Percentiles rank a stretch among this genome's conserved stretches.
These are phyloP conservation scores for Pseudomyrmex pallidus DNA, from an alignment of 1,140 invertebrate genomes.

Conservation along the genomic window DNA sequence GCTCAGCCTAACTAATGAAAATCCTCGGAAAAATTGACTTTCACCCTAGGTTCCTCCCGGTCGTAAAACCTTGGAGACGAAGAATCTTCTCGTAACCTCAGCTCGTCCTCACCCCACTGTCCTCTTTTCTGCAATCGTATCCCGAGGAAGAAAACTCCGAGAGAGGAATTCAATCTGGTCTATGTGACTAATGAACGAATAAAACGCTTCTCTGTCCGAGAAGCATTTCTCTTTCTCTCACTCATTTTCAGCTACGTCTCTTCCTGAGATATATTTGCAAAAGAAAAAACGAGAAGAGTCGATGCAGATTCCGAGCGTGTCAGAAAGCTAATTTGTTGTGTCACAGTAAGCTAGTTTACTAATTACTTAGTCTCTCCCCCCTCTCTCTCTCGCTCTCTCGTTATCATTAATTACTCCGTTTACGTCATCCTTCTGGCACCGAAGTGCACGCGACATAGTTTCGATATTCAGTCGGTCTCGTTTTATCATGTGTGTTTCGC, in stretches of 20 bases:
- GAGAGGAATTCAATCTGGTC: slow-evolving; percentile 79
- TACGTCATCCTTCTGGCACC: neutral
- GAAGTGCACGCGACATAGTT: slow-evolving; percentile 9
- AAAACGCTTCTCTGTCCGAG: slow-evolving; percentile 71
- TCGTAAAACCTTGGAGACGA: slow-evolving; percentile 57
- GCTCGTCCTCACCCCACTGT: neutral
- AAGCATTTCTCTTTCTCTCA: slow-evolving; percentile 22
- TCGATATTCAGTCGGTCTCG: slow-evolving; percentile 18
- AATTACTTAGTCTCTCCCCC: slow-evolving; percentile 4
- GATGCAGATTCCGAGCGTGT: neutral
- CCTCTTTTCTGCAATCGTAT: slow-evolving; percentile 36
- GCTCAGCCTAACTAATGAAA: slow-evolving; percentile 61
- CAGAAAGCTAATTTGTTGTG: slow-evolving; percentile 27
- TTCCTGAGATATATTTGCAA: slow-evolving; percentile 5
- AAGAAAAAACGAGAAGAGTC: neutral
- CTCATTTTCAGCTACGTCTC: slow-evolving; percentile 9
- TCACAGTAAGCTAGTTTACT: neutral
- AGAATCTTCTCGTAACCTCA: slow-evolving; percentile 56
- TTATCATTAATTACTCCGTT: slow-evolving; percentile 36
- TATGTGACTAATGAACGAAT: slow-evolving; percentile 81
- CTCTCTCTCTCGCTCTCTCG: neutral
- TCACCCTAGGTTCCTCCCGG: slow-evolving; percentile 5
- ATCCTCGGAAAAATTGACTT: slow-evolving; percentile 56
- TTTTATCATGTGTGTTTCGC: slow-evolving; percentile 26
- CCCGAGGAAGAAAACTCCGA: slow-evolving; percentile 57